Percentiles rank a stretch among this genome's conserved stretches.
phyloP scores from a whole-genome alignment of 2,888 invertebrate genomes.

The Parnassius smintheus region DNA sequence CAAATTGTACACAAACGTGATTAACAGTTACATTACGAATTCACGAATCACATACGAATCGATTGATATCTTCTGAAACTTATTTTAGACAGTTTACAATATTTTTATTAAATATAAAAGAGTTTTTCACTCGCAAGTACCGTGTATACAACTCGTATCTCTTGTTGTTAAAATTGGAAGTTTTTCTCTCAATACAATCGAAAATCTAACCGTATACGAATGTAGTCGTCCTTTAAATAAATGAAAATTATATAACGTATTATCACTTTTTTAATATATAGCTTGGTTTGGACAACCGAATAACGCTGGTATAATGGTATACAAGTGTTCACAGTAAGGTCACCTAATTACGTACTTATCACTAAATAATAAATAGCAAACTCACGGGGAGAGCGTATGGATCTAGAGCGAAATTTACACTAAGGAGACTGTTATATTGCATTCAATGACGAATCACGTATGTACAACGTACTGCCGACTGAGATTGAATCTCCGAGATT shows the following conservation, averaged over 20 bases:
- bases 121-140: conserved; percentile 69
- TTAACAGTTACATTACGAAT: conserved; percentile 29
- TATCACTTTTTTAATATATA: conserved; percentile 59
- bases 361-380: conserved; percentile 80
- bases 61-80: conserved; percentile 65
- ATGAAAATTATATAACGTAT: conserved; percentile 67
- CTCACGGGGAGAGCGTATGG: conserved; percentile 60
- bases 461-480: conserved; percentile 58
- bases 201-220: conserved; percentile 87
- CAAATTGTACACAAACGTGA: not conserved
- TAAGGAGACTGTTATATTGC: conserved; percentile 75
- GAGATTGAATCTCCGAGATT: conserved; percentile 80
- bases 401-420: conserved; percentile 75
- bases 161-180: conserved; percentile 75
- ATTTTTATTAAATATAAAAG: conserved; percentile 78
- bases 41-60: conserved; percentile 18
- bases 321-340: conserved; percentile 77
- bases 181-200: conserved; percentile 62
- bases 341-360: conserved; percentile 70
- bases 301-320: conserved; percentile 75
- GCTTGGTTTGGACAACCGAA: conserved; percentile 62
- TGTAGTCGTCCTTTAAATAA: conserved; percentile 80
- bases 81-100: conserved; percentile 75
- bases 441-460: conserved; percentile 59
- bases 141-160: conserved; percentile 79